Evolutionary conservation across 2,797 vertebrate genomes (phyloP), one percentile per base, ranked within the genome.

Genomic region (Lepilemur septentrionalis): DNA sequence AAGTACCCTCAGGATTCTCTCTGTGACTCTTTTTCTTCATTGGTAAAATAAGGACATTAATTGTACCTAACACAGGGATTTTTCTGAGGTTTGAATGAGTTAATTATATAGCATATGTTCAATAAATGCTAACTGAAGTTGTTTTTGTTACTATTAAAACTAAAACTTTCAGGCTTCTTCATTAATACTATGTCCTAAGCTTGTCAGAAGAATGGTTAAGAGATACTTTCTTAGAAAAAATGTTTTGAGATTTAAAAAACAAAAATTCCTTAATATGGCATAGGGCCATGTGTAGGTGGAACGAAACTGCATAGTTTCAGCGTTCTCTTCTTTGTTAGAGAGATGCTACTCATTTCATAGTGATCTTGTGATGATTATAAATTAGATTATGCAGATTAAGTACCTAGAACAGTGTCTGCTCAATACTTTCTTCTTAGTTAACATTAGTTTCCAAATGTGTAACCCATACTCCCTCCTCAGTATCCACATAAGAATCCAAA

Each of bases 111-210:
- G 10, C 18, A 78, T 57, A 11, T 91, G 8, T 11, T 63, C 5
- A 83, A 59, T 55, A 87, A 86, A 88, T 84, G 13, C 23, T 52
- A 63, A 63, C 4, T 43, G 35, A 79, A 70, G 7, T 72, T 75
- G 32, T 70, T 95, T 72, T 55, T 82, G 57, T 79, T 80, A 87
- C 25, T 69, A 72, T 52, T 76, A 32, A 90, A 92, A 90, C 75
- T 79, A 80, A 87, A 87, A 65, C 46, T 72, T 79, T 70, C 22
- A 50, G 11, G 10, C 20, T 82, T 85, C 23, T 78, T 83, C 57
- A 18, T 81, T 81, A 57, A 18, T 84, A 30, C 65, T 67, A 22
- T 52, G 83, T 69, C 32, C 43, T 89, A 86, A 14, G 32, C 17
- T 72, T 67, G 12, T 61, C 17, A 82, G 18, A 81, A 83, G 15